Conservation (phyloP, 2,888 invertebrate species). For the Diarsia brunnea region DNA sequence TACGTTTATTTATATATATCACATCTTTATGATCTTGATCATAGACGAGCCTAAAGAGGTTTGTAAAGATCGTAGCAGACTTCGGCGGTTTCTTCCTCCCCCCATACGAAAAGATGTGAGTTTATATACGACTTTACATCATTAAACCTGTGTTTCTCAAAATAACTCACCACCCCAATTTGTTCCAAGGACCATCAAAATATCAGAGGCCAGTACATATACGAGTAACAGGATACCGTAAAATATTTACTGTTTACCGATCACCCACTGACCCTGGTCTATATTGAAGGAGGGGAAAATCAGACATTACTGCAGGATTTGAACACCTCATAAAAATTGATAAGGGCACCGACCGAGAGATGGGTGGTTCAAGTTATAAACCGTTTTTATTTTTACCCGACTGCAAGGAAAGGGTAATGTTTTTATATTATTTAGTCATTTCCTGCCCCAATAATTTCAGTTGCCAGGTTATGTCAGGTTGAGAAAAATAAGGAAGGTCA, state of each 20-base stretch:
- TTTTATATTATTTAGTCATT: too few relatives aligned
- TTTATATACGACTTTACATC: too few relatives aligned
- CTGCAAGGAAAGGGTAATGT: too few relatives aligned
- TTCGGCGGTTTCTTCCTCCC: too few relatives aligned
- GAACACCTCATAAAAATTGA: slow-evolving; percentile 53
- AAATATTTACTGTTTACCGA: slow-evolving; percentile 15
- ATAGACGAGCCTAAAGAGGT: too few relatives aligned
- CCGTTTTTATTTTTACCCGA: not conserved
- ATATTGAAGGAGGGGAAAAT: not conserved
- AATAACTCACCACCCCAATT: slow-evolving; percentile 11
- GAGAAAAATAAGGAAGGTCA: not conserved
- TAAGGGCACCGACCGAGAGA: slow-evolving; percentile 13
- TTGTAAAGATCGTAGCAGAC: too few relatives aligned
- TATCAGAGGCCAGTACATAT: slow-evolving; percentile 9
- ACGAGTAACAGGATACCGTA: not conserved
- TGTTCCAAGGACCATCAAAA: not conserved
- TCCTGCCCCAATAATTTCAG: not conserved
- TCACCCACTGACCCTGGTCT: not conserved
- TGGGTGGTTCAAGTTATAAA: not conserved
- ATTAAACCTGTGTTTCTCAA: too few relatives aligned
- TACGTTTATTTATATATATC: too few relatives aligned
- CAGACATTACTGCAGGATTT: slow-evolving; percentile 43
- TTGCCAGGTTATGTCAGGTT: not conserved
- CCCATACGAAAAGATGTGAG: too few relatives aligned
- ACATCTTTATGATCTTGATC: too few relatives aligned